Percentiles rank a stretch among this genome's conserved stretches.
Conservation (phyloP, 92 coral and sea anemone genomes). For the Porites cylindrica region DNA sequence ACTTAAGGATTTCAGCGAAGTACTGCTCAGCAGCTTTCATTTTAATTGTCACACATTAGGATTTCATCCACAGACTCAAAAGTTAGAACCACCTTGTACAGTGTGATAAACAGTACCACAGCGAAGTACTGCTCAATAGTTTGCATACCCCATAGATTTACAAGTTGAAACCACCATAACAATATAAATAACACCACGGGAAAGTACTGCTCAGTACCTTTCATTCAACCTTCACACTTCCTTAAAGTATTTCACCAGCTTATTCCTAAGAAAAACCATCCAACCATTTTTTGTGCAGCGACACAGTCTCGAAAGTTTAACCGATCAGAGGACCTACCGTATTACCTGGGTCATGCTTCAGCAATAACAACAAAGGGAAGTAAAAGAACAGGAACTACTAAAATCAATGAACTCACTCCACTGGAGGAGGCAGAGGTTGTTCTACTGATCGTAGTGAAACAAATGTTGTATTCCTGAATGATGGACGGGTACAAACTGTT, state of each 20-base stretch:
- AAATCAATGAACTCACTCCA: constrained; percentile 53
- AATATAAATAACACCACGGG: background rate
- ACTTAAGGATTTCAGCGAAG: no score
- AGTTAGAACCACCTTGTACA: no score
- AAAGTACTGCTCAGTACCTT: background rate
- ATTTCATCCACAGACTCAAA: no score
- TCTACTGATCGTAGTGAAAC: constrained; percentile 94
- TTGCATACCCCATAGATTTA: background rate
- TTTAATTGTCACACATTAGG: no score
- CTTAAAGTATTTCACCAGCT: no score
- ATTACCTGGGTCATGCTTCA: background rate
- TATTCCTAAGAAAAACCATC: no score
- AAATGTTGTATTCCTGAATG: constrained; percentile 97
- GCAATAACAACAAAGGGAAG: background rate
- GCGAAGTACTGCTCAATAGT: background rate
- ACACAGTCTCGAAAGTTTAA: no score
- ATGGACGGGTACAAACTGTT: constrained; percentile 99
- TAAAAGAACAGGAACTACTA: no score
- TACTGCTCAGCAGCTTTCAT: background rate
- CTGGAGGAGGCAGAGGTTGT: constrained; percentile 43
- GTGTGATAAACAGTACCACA: no score
- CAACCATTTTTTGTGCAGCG: no score
- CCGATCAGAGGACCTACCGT: background rate
- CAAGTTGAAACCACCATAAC: background rate
- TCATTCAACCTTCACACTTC: background rate